These are phyloP conservation scores for Linyphia triangularis DNA, from an alignment of 2,888 invertebrate genomes.

Conservation along the genomic window DNA sequence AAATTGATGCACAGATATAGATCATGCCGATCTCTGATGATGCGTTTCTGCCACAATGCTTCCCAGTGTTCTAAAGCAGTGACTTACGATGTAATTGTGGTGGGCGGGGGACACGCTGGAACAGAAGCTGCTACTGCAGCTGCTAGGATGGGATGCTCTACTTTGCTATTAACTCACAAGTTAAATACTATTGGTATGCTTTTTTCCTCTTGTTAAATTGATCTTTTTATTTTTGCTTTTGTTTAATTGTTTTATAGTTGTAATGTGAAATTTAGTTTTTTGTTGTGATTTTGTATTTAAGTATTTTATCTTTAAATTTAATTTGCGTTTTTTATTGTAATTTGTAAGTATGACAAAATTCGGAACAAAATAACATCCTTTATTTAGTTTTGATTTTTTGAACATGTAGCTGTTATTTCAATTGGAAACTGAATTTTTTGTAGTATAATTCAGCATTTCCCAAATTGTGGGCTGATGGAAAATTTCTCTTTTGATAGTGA, in stretches of 20 bases:
- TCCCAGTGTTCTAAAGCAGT: not conserved
- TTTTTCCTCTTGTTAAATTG: not conserved
- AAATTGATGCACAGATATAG: not conserved
- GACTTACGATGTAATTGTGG: constrained; percentile 86
- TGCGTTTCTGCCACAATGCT: not conserved
- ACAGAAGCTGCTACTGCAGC: constrained; percentile 92
- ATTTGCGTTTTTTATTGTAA: no score
- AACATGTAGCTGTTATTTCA: no score
- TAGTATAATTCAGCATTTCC: no score
- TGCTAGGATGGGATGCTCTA: constrained; percentile 89
- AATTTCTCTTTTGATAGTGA: no score
- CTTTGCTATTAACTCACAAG: constrained; percentile 91
- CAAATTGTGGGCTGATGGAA: no score
- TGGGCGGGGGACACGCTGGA: constrained; percentile 95
- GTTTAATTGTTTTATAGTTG: not conserved
- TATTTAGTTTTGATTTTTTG: no score
- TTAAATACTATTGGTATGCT: constrained; percentile 87
- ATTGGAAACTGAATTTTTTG: no score
- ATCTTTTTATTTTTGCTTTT: not conserved
- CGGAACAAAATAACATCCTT: no score
- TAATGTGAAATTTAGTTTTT: not conserved
- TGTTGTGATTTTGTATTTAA: not conserved
- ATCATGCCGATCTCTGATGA: not conserved
- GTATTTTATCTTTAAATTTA: no score
- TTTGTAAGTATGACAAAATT: no score